A percentile compares a stretch with the other conserved stretches of the same genome.
phyloP scores from a whole-genome alignment of 2,113 vertebrate genomes.

The Semnornis frantzii region DNA sequence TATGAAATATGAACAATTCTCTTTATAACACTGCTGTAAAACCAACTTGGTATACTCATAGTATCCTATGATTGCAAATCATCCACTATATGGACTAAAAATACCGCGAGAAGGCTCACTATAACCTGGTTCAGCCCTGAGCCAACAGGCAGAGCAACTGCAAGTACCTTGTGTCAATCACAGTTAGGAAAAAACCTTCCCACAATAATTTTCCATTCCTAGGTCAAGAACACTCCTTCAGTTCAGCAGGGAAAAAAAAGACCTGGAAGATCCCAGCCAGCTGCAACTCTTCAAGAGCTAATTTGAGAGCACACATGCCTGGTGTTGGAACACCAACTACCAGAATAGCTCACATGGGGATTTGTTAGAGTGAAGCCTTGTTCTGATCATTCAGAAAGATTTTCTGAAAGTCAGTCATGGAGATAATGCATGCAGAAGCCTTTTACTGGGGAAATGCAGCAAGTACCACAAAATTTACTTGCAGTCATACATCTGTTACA shows the following conservation, averaged over 20 bases:
- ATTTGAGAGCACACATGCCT: background rate
- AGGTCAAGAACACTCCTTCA: background rate
- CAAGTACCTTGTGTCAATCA: background rate
- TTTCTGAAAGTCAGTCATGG: background rate
- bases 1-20: constrained; percentile 59
- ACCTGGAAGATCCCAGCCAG: constrained; percentile 10
- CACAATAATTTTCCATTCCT: background rate
- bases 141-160: constrained; percentile 18
- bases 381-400: background rate
- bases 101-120: background rate
- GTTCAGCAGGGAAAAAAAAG: background rate
- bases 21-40: background rate
- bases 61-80: background rate
- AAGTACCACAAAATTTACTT: background rate
- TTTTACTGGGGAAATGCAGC: background rate
- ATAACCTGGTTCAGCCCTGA: background rate
- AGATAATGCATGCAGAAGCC: background rate
- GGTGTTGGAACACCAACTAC: background rate
- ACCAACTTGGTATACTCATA: background rate
- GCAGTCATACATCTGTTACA: background rate
- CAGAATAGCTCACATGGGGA: constrained; percentile 16
- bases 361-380: background rate
- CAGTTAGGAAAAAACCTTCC: background rate
- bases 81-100: background rate
- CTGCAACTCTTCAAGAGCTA: constrained; percentile 25